Evolutionary conservation across 2,113 vertebrate genomes (phyloP), one percentile per base, ranked within the genome.

Genomic region (Zosterops japonicus): DNA sequence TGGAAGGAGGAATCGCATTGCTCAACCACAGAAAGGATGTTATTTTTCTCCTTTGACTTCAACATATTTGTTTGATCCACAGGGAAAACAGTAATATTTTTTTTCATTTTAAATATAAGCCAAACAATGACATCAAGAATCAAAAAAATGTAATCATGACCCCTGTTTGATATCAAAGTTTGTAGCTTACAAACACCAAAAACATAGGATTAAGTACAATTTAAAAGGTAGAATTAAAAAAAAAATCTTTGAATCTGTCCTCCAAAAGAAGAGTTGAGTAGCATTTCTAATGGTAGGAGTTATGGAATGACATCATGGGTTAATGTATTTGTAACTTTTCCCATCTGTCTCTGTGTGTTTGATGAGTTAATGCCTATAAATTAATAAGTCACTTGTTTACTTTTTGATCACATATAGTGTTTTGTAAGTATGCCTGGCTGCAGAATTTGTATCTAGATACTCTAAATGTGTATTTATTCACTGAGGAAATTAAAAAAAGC

Each of bases 381-480:
- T 96, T 87, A 89, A 68, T 90, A 91, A 88, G 39, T 90, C 87
- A 25, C 28, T 91, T 95, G 68, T 80, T 83, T 95, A 94, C 83
- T 82, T 87, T 44, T 39, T 84, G 21, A 52, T 52, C 9, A 74
- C 95, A 97, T 93, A 75, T 85, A 89, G 82, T 89, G 61, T 61
- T 95, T 87, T 95, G 81, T 86, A 91, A 90, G 56, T 92, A 83
- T 94, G 82, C 27, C 61, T 95, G 91, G 67, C 49, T 97, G 63
- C 57, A 94, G 83, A 94, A 96, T 93, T 97, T 91, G 52, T 78
- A 55, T 95, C 78, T 91, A 79, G 59, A 75, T 91, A 59, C 59
- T 96, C 56, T 94, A 93, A 75, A 87, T 95, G 83, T 72, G 78
- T 90, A 93, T 95, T 97, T 97, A 94, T 74, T 95, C 83, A 83